phyloP scores from a whole-genome alignment of 2,113 vertebrate genomes.

The Grammomys surdaster region DNA sequence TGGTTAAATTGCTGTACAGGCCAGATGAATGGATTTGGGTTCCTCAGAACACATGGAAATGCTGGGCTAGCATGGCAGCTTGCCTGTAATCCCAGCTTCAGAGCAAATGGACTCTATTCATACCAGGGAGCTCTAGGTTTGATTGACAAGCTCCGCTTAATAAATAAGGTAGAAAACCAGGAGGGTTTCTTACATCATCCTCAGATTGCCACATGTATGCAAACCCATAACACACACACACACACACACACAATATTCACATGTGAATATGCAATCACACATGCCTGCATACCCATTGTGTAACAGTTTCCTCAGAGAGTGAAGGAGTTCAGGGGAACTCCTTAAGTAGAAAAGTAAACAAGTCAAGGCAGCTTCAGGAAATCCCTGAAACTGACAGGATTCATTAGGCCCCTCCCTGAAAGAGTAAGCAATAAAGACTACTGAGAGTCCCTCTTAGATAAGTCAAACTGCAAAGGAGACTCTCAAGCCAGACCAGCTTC shows the following conservation, averaged over 20 bases:
- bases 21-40: neutral
- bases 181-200: neutral
- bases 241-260: neutral
- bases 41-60: neutral
- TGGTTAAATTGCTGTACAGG: neutral
- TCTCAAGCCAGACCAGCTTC: neutral
- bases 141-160: neutral
- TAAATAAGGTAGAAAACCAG: neutral
- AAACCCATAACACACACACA: neutral
- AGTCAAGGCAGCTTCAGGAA: neutral
- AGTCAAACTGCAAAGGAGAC: neutral
- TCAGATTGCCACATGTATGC: neutral
- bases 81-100: neutral
- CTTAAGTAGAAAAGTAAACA: neutral
- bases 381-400: neutral
- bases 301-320: neutral
- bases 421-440: neutral
- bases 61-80: neutral
- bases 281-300: neutral
- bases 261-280: neutral
- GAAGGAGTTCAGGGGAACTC: neutral
- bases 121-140: neutral
- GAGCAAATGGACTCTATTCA: neutral
- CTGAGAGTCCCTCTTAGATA: neutral
- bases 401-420: neutral